Evolutionary conservation across 2,113 vertebrate genomes (phyloP), one percentile per base, ranked within the genome.

Genomic region (Anoura caudifer): DNA sequence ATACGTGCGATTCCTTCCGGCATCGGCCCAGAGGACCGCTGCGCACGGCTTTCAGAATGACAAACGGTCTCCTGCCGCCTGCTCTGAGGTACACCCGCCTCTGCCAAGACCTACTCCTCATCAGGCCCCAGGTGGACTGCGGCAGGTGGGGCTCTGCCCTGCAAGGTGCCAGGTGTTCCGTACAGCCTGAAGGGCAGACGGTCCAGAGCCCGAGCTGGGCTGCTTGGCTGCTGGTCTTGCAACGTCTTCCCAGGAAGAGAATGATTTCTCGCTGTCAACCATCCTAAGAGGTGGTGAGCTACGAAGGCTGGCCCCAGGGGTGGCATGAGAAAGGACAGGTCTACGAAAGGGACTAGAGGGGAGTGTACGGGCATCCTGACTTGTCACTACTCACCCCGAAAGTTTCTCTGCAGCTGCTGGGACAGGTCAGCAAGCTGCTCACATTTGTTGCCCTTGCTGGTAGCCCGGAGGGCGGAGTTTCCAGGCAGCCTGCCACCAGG

Each of bases 301-400:
- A 45, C 0, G 3, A 81, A 90, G 36, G 76, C 52, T 0, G 0
- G 12, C 2, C 0, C 38, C 33, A 0, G 7, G 12, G 79, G 52
- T 54, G 45, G 61, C 85, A 22, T n/a, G 28, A 5, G 38, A 33
- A 28, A 2, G 38, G 1, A 17, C 45, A 13, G 36, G 3, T 3
- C 59, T 19, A 26, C 73, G 24, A 33, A 56, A 52, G 43, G 20
- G 47, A 2, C 52, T 33, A 2, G 38, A 36, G 54, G 8, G 2
- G 28, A 3, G 2, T 36, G 50, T 10, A 3, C 28, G 52, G 31
- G 22, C 38, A 0, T 0, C 52, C 1, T 0, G 6, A 41, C 31
- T 36, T 8, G 2, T 28, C 67, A 16, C 56, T 52, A 5, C 9
- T 38, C 7, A 47, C 5, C 38, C 56, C 63, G 59, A 22, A 76